Base-by-base conservation (phyloP, 2,797 vertebrate genomes). In the Lutjanus argentimaculatus region DNA sequence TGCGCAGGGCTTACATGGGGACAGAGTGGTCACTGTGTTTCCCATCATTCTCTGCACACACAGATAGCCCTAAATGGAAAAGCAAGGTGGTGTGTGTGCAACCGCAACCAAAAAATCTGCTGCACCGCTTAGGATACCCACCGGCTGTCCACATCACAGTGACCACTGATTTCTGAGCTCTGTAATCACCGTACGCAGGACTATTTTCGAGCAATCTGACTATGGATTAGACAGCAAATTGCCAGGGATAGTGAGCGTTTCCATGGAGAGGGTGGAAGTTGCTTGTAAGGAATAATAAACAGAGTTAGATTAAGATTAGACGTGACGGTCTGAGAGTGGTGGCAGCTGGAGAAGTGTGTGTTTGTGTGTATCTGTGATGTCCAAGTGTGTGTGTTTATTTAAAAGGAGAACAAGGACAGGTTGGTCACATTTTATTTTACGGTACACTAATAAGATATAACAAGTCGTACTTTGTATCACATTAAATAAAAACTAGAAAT, bases 181-280 rank as follows among this genome's bases (percentile, higher is more conserved):
- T 96, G 93, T 96, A 96, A 96, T 96, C 95, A 95, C 88, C 16
- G 48, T 71, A 82, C 90, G 55, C 71, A 56, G 87, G 85, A 76
- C 94, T 96, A 96, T 96, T 96, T 95, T 86, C 68, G 95, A 91
- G 86, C 95, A 91, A 95, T 92, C 93, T 85, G 90, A 93, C 93
- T 92, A 92, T 89, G 93, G 94, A 96, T 96, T 94, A 95, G 93
- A 85, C 90, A 88, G 90, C 83, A 93, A 94, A 93, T 90, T 93
- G 85, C 89, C 67, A 83, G 84, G 84, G 88, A 89, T 71, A 80
- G 85, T 53, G 83, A 85, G 55, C 13, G 94, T 96, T 95, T 91
- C 96, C 94, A 95, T 95, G 95, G 95, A 84, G 88, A 94, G 82
- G 82, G 80, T 91, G 92, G 89, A 94, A 93, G 91, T 93, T 85